A percentile compares a stretch with the other conserved stretches of the same genome.
Evolutionary conservation across 2,888 invertebrate species (phyloP).

Genomic region (Acanthoscelides obtectus): DNA sequence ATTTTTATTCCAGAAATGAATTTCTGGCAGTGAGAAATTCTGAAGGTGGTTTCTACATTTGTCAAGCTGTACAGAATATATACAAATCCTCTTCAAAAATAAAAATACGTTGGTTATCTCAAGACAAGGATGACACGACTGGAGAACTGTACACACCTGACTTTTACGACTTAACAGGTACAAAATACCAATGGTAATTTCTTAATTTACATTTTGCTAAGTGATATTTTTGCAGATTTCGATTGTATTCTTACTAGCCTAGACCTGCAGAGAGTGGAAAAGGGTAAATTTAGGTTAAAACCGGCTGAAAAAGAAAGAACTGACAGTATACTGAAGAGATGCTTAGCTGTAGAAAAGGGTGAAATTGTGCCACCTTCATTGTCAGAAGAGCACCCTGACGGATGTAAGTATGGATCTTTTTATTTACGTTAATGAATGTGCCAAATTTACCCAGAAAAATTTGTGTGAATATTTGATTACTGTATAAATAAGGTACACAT

Average conservation of each 20-base stretch:
- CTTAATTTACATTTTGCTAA: not conserved
- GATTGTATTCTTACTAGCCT: conserved; percentile 86
- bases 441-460: too few relatives aligned
- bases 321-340: conserved; percentile 77
- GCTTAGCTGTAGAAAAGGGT: conserved; percentile 75
- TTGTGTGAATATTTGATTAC: too few relatives aligned
- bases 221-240: conserved; percentile 59
- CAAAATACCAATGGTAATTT: conserved; percentile 17
- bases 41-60: conserved; percentile 82
- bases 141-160: conserved; percentile 57
- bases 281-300: conserved; percentile 66
- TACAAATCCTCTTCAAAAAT: conserved; percentile 81
- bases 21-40: conserved; percentile 88
- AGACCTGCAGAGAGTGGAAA: conserved; percentile 67
- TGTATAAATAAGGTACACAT: too few relatives aligned
- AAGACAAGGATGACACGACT: conserved; percentile 52
- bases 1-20: conserved; percentile 63
- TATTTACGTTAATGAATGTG: too few relatives aligned
- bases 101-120: conserved; percentile 85
- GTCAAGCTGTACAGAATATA: conserved; percentile 87
- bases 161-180: conserved; percentile 84
- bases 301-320: conserved; percentile 73
- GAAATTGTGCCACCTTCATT: conserved; percentile 49
- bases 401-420: conserved; percentile 56
- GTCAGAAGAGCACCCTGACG: conserved; percentile 82